Base-by-base conservation (phyloP, 2,113 vertebrate species). In the Neoarius graeffei region DNA sequence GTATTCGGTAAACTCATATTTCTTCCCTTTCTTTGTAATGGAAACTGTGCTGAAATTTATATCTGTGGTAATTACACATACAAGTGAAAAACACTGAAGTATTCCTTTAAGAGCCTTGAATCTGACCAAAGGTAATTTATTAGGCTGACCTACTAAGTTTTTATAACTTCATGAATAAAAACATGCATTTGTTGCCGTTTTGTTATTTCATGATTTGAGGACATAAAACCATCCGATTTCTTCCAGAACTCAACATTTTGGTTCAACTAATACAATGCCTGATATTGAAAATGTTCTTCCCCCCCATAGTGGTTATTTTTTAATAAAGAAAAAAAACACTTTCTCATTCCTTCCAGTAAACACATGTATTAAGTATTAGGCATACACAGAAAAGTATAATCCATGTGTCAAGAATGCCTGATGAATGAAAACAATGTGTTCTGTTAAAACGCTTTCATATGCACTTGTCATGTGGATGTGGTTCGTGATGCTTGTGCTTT, bases 401-500 rank as follows among this genome's bases (percentile, higher is more conserved):
- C 52, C 66, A 73, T 57, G 66, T 35, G 67, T 73, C 67, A 85
- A 54, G 52, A 85, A 73, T 42, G 19, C 35, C 27, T 73, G 50
- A 73, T 85, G 27, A 85, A 74, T 57, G 11, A 85, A 85, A 73
- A 74, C 83, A 85, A 62, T 57, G 27, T 59, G 83, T 59, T 85
- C 67, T 59, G 54, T 73, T 85, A 85, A 85, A 85, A 73, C 9
- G 67, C 52, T 85, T 85, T 85, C 67, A 59, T 85, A 59, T 42
- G 57, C 52, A 85, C 83, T 73, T 85, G 56, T 82, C 80, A 48
- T 82, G 80, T 82, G 80, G 30, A 82, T 82, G 57, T 62, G 80
- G 57, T 82, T 27, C 30, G 19, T 62, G 56, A 62, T 81, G 57
- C 30, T 81, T 81, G 54, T 35, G 56, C 6, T 81, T 60, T 60